Percentiles rank a stretch among this genome's conserved stretches.
Evolutionary conservation across 2,888 invertebrate genomes (phyloP).

Genomic region (Drosophila mercatorum): DNA sequence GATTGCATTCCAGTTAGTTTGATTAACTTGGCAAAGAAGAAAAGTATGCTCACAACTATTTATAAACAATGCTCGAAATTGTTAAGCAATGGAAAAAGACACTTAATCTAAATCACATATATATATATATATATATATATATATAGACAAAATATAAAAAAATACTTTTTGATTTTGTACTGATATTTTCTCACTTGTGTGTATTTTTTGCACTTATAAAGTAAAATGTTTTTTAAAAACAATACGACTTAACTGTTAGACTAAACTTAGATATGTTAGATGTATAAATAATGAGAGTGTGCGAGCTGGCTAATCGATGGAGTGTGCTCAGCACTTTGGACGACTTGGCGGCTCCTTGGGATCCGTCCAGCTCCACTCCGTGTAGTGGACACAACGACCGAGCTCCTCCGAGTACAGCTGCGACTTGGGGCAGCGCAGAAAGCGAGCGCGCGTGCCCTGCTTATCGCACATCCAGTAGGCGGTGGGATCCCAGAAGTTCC

Average conservation of each 20-base stretch:
- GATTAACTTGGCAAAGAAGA: background rate
- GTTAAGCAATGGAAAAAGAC: conserved; percentile 7
- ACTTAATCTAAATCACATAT: background rate
- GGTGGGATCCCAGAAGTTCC: conserved; percentile 83
- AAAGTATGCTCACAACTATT: conserved; percentile 15
- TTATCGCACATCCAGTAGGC: conserved; percentile 80
- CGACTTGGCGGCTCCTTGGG: conserved; percentile 81
- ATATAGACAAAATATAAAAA: conserved; percentile 22
- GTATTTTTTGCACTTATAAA: conserved; percentile 51
- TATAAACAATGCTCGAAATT: conserved; percentile 47
- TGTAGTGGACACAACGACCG: conserved; percentile 76
- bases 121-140: background rate
- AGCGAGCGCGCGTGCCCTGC: conserved; percentile 69
- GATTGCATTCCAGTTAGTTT: conserved; percentile 34
- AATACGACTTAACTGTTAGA: conserved; percentile 38
- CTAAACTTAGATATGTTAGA: conserved; percentile 9
- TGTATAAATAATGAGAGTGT: conserved; percentile 29
- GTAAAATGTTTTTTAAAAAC: conserved; percentile 68
- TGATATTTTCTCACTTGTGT: conserved; percentile 47
- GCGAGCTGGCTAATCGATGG: background rate
- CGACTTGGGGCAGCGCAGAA: conserved; percentile 71
- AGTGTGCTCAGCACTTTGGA: conserved; percentile 46
- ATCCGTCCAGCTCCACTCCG: conserved; percentile 81
- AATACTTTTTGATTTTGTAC: conserved; percentile 54
- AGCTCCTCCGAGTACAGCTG: conserved; percentile 76